Conservation (phyloP, 2,113 vertebrate genomes). For the Malurus melanocephalus region DNA sequence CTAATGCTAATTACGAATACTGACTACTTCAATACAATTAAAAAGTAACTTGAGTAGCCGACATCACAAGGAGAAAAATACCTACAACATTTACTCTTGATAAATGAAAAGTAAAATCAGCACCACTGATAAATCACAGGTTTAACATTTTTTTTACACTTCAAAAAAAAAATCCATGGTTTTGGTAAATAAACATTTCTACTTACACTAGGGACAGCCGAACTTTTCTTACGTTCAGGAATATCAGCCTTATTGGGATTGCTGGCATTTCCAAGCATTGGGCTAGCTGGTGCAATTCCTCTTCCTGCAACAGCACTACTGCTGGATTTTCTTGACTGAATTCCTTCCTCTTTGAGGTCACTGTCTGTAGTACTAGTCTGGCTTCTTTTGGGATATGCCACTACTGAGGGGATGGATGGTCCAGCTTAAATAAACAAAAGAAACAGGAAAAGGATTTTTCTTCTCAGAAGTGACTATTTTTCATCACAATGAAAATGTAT, state of each 20-base stretch:
- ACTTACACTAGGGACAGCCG: slow-evolving; percentile 87
- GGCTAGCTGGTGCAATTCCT: slow-evolving; percentile 87
- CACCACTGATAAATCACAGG: background rate
- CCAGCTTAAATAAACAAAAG: slow-evolving; percentile 73
- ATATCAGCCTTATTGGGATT: slow-evolving; percentile 98
- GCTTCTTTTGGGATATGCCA: slow-evolving; percentile 88
- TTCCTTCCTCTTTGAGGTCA: slow-evolving; percentile 85
- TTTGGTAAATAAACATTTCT: background rate
- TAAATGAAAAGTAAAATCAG: background rate
- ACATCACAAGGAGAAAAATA: background rate
- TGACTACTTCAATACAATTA: background rate
- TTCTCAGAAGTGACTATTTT: background rate
- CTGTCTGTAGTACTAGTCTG: slow-evolving; percentile 87
- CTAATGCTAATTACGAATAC: background rate
- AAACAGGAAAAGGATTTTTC: background rate
- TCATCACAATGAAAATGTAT: background rate
- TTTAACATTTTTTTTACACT: background rate
- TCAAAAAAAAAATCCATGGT: background rate
- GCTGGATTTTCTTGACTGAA: slow-evolving; percentile 82
- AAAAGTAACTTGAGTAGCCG: background rate
- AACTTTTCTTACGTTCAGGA: slow-evolving; percentile 91
- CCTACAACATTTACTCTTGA: background rate
- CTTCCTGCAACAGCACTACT: slow-evolving; percentile 77
- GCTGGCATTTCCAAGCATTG: slow-evolving; percentile 92
- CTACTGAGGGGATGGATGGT: slow-evolving; percentile 82